Evolutionary conservation across 1,140 invertebrate genomes (phyloP).

Genomic region (Aricia agestis): DNA sequence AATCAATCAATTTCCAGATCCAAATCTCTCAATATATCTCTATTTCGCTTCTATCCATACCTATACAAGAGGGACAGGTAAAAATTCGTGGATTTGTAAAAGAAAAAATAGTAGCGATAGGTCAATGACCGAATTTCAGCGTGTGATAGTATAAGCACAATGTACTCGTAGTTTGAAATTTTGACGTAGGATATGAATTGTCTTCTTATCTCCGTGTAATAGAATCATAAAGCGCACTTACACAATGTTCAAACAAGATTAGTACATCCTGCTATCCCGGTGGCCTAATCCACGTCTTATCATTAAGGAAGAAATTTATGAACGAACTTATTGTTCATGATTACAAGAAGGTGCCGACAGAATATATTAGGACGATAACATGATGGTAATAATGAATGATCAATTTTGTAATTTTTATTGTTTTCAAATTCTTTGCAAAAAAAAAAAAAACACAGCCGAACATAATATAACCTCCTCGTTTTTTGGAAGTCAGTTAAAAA

Average conservation of each 20-base stretch:
- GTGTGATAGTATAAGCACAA: background rate
- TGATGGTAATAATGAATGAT: background rate
- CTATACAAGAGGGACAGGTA: too few species aligned
- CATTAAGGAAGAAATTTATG: constrained; percentile 62
- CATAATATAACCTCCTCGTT: too few species aligned
- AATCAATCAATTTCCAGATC: too few species aligned
- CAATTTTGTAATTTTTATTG: too few species aligned
- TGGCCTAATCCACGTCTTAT: constrained; percentile 67
- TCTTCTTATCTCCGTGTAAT: constrained; percentile 27
- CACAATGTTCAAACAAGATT: constrained; percentile 67
- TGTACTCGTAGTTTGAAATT: background rate
- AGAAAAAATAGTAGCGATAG: background rate
- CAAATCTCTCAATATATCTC: too few species aligned
- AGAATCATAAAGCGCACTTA: constrained; percentile 40
- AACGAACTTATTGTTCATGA: constrained; percentile 42
- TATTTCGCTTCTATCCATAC: background rate
- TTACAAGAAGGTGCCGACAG: background rate
- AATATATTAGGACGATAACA: background rate
- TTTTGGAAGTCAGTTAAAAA: too few species aligned
- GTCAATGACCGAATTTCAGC: background rate
- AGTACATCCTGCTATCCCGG: constrained; percentile 68
- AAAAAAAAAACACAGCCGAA: too few species aligned
- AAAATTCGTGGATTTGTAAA: too few species aligned
- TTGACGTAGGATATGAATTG: constrained; percentile 6
- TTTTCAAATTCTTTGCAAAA: too few species aligned